Evolutionary conservation across 1,140 invertebrate species (phyloP).

Genomic region (Sycophaga agraensis): DNA sequence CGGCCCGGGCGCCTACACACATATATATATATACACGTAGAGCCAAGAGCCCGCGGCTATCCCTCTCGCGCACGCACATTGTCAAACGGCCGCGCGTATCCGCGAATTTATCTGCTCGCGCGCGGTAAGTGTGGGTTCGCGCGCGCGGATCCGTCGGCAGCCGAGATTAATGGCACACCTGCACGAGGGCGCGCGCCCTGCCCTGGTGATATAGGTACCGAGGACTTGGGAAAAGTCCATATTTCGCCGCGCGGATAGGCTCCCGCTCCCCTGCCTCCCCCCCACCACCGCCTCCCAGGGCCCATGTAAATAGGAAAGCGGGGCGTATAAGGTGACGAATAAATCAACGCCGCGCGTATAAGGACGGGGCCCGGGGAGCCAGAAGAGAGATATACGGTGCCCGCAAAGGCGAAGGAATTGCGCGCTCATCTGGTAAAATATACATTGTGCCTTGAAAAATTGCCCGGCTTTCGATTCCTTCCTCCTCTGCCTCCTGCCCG

Average conservation of each 20-base stretch:
- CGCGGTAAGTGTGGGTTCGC: not conserved
- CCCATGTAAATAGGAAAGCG: conserved; percentile 34
- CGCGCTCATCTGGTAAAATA: conserved; percentile 24
- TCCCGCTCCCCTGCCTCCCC: no score
- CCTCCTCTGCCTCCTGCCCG: not conserved
- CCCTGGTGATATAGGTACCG: not conserved
- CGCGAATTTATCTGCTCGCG: conserved; percentile 19
- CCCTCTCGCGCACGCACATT: conserved; percentile 22
- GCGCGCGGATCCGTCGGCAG: conserved; percentile 30
- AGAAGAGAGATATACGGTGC: conserved; percentile 12
- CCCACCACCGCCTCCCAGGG: no score
- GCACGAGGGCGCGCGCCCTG: conserved; percentile 25
- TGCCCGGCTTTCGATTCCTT: conserved; percentile 18
- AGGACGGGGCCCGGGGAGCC: conserved; percentile 2
- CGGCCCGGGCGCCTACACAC: not conserved
- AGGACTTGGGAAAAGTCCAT: conserved; percentile 35
- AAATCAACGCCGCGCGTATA: conserved; percentile 32
- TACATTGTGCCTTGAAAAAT: conserved; percentile 27
- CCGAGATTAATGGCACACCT: conserved; percentile 39
- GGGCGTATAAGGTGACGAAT: conserved; percentile 34
- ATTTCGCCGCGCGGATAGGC: conserved; percentile 18
- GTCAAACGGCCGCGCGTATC: conserved; percentile 10
- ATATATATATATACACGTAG: not conserved
- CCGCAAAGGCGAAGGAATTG: conserved; percentile 25
- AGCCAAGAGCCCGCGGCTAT: no score